Evolutionary conservation across 2,888 invertebrate genomes (phyloP).

Genomic region (Volucella inanis): DNA sequence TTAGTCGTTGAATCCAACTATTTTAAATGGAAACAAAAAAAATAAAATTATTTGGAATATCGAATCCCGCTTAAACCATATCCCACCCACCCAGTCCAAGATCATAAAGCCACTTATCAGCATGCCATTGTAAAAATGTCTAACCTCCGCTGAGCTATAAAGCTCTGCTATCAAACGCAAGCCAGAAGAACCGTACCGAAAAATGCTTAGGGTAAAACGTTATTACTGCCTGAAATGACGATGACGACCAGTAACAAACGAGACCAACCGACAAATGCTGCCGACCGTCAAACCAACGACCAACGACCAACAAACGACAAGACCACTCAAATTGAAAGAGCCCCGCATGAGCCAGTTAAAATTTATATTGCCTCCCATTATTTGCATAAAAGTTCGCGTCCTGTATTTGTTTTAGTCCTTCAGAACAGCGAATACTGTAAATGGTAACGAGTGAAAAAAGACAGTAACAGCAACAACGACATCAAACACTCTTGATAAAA

Average conservation of each 20-base stretch:
- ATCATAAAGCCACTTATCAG: constrained; percentile 28
- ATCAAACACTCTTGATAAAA: neutral
- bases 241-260: constrained; percentile 26
- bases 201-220: constrained; percentile 56
- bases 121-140: constrained; percentile 29
- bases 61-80: constrained; percentile 5
- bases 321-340: constrained; percentile 58
- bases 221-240: constrained; percentile 48
- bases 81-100: neutral
- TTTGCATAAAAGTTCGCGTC: constrained; percentile 64
- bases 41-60: constrained; percentile 42
- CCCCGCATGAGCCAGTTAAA: constrained; percentile 61
- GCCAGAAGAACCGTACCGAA: constrained; percentile 9
- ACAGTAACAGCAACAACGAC: constrained; percentile 7
- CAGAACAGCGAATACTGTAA: neutral
- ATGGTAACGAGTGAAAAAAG: constrained; percentile 32
- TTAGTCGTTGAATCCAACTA: neutral
- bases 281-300: constrained; percentile 1
- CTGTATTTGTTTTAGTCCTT: constrained; percentile 47
- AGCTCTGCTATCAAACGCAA: constrained; percentile 13
- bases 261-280: too few relatives aligned
- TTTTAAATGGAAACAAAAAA: constrained; percentile 3
- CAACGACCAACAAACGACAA: constrained; percentile 51
- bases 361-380: constrained; percentile 55
- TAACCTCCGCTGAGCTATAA: constrained; percentile 35